Conservation (phyloP, 2,888 invertebrate species). For the Invenusta paracnida region DNA sequence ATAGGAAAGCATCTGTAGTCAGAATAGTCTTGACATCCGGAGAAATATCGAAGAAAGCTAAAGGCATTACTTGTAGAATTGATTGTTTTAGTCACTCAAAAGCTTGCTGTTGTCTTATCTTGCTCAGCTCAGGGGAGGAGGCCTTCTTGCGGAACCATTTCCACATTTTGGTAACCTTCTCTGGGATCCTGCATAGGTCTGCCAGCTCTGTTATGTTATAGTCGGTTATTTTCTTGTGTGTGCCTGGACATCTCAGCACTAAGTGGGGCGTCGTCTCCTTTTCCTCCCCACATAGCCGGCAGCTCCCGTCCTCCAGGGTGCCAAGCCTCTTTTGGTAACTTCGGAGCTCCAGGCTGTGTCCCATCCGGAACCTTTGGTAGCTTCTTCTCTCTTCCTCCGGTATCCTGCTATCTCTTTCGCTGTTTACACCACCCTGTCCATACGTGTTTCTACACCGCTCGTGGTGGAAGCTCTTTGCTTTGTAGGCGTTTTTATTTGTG, state of each 20-base stretch:
- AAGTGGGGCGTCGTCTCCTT: background rate
- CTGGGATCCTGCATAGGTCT: background rate
- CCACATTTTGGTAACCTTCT: background rate
- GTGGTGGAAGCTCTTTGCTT: too few relatives aligned
- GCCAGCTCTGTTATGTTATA: background rate
- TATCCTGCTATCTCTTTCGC: too few relatives aligned
- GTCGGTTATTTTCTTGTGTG: background rate
- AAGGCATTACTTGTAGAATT: too few relatives aligned
- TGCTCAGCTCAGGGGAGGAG: background rate
- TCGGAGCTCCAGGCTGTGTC: background rate
- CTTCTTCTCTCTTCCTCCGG: too few relatives aligned
- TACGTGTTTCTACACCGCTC: too few relatives aligned
- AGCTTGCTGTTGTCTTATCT: too few relatives aligned
- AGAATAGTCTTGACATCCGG: background rate
- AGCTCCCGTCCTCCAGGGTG: background rate
- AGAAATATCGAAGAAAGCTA: too few relatives aligned
- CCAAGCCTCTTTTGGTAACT: background rate
- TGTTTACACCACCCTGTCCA: too few relatives aligned
- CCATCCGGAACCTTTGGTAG: too few relatives aligned
- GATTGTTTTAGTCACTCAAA: too few relatives aligned
- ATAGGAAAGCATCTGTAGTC: constrained; percentile 22
- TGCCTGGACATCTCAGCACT: background rate
- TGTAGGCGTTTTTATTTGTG: too few relatives aligned
- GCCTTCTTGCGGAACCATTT: background rate
- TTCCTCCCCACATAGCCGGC: background rate